Base-by-base conservation (phyloP, 2,888 invertebrate species). In the Panzeria rudis region DNA sequence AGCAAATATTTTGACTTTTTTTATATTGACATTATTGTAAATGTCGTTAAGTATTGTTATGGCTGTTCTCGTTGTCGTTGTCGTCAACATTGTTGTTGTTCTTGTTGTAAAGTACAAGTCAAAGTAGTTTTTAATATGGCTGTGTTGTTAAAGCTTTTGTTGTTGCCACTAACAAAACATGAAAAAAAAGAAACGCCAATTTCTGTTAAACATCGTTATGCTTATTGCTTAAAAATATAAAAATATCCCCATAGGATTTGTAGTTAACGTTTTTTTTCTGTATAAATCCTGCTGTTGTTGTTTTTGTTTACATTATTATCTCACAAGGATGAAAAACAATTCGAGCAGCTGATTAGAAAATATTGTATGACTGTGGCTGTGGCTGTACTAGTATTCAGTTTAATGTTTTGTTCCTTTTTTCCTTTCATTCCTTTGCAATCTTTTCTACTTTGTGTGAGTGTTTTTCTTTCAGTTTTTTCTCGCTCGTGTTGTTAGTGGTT, bases 1-100 rank as follows among this genome's bases (percentile, higher is more conserved):
- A 80, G 77, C 54, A 84, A 80, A 81, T 84, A 84, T 84, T 84
- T 81, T 80, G 66, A 72, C 47, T 84, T 84, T 77, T 80, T 80
- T 77, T 61, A 76, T 69, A 54, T 84, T 81, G 84, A 68, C 71
- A 84, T 84, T 84, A 80, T 76, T 84, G 80, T 54, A 84, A 84
- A 84, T 81, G 78, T 75, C 84, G 73, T 81, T 73, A 78, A 84
- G 47, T 59, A 78, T 80, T 71, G 78, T 71, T 84, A 72, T 61
- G 71, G 54, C 73, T 71, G 75, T 76, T 62, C 59, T 71, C 20
- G 62, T 25, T 56, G 23, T 23, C 52, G 50, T 41, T 80, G 72
- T 73, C 77, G 77, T 80, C 66, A 72, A 79, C 20, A 47, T 15
- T 35, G 35, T 17, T 20, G 56, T 47, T 76, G 72, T 69, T 80